Evolutionary conservation across 2,888 invertebrate species (phyloP).

Genomic region (Tinea pellionella): DNA sequence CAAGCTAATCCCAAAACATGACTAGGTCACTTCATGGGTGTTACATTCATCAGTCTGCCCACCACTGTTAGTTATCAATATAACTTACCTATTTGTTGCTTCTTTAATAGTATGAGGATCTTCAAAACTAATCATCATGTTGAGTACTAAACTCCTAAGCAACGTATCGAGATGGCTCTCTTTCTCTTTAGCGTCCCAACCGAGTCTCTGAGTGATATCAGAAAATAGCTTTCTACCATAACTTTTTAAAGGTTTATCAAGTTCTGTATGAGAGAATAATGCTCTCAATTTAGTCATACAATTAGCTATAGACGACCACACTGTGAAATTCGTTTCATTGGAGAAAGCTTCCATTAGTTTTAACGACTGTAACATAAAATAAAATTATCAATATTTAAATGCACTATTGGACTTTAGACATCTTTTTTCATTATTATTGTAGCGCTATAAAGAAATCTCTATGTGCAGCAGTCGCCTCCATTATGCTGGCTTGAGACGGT

Average conservation of each 20-base stretch:
- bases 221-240: constrained; percentile 81
- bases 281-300: constrained; percentile 81
- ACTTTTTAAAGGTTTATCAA: constrained; percentile 76
- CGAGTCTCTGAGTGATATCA: constrained; percentile 78
- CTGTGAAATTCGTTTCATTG: constrained; percentile 91
- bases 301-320: constrained; percentile 88
- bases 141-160: constrained; percentile 85
- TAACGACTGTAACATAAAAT: constrained; percentile 57
- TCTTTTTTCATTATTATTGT: no score
- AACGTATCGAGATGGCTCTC: constrained; percentile 91
- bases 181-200: constrained; percentile 85
- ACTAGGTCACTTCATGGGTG: no score
- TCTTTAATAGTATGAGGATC: constrained; percentile 82
- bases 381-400: not conserved
- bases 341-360: constrained; percentile 87
- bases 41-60: no score
- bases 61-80: no score
- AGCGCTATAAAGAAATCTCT: no score
- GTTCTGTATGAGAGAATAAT: constrained; percentile 83
- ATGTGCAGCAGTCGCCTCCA: no score
- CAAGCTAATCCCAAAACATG: no score
- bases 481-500: no score
- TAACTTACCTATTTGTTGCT: constrained; percentile 73
- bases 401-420: no score
- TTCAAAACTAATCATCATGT: constrained; percentile 83